Evolutionary conservation across 2,888 invertebrate species (phyloP), one percentile per base, ranked within the genome.

Genomic region (Trachelus iudaicus): DNA sequence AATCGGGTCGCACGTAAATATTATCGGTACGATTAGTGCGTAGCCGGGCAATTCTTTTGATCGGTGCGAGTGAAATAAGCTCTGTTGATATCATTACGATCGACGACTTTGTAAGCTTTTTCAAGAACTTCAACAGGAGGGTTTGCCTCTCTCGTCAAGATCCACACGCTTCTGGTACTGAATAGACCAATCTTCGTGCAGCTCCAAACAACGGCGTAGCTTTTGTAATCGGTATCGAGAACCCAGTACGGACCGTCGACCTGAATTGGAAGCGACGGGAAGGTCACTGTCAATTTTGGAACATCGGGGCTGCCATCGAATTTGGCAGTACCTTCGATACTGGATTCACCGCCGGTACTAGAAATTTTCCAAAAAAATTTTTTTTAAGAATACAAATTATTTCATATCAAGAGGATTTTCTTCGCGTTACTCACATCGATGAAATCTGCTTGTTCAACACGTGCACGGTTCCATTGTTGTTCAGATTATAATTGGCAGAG

Each of bases 151-250:
- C 95, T 93, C 0, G 95, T 95, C 75, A 96, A 90, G 77, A 96
- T 94, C 95, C 95, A 93, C 4, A 92, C 92, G 80, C 92, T 92
- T 84, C 92, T 92, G 89, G 84, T 34, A 75, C 89, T 89, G 76
- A 79, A 89, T 30, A 94, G 83, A 75, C 93, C 93, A 76, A 94
- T 88, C 82, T 94, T 93, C 1, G 86, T 88, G 85, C 95, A 95
- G 35, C 94, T 93, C 92, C 94, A 95, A 4, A 95, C 94, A 0
- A 95, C 93, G 0, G 95, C 91, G 83, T 94, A 95, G 40, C 91
- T 91, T 0, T 90, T 90, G 86, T 95, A 95, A 87, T 95, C 95
- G 0, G 95, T 95, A 37, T 92, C 93, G 23, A 95, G 85, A 1
- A 95, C 91, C 94, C 94, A 95, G 85, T 95, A 95, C 0, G 94